A percentile compares a stretch with the other conserved stretches of the same genome.
Conservation (phyloP, 2,888 invertebrate species). For the Drosophila quasianomalipes region DNA sequence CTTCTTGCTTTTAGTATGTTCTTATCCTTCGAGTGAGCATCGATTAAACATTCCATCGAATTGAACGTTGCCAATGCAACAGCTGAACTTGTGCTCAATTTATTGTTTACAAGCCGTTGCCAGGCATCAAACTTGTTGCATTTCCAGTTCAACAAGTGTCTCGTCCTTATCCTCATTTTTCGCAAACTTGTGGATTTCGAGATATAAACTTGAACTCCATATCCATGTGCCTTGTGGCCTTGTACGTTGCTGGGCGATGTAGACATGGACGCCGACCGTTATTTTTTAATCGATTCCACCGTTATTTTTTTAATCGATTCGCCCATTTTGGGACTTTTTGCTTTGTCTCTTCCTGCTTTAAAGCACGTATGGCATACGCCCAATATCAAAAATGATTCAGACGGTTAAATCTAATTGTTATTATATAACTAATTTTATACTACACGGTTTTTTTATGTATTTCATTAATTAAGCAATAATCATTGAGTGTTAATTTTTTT, state of each 20-base stretch:
- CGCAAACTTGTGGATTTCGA: constrained; percentile 27
- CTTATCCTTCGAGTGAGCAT: constrained; percentile 62
- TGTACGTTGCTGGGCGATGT: constrained; percentile 14
- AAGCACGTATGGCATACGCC: not conserved
- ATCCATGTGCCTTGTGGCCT: constrained; percentile 24
- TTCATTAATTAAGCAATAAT: not conserved
- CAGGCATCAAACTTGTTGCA: constrained; percentile 68
- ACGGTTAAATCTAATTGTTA: not conserved
- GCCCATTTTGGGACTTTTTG: not conserved
- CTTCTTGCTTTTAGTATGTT: constrained; percentile 38
- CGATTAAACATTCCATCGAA: constrained; percentile 67
- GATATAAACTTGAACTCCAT: constrained; percentile 41
- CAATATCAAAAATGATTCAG: not conserved
- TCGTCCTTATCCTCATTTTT: constrained; percentile 10
- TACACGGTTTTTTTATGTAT: not conserved
- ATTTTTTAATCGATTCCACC: not conserved
- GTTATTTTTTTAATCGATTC: not conserved
- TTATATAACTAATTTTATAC: not conserved
- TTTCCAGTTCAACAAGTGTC: constrained; percentile 43
- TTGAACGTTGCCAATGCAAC: constrained; percentile 72
- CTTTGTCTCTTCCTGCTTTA: no score
- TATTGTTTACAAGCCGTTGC: constrained; percentile 66
- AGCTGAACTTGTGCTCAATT: constrained; percentile 74
- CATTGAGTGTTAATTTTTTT: not conserved
- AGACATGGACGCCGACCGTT: not conserved